phyloP scores from a whole-genome alignment of 2,113 vertebrate genomes.

The Marmota monax region DNA sequence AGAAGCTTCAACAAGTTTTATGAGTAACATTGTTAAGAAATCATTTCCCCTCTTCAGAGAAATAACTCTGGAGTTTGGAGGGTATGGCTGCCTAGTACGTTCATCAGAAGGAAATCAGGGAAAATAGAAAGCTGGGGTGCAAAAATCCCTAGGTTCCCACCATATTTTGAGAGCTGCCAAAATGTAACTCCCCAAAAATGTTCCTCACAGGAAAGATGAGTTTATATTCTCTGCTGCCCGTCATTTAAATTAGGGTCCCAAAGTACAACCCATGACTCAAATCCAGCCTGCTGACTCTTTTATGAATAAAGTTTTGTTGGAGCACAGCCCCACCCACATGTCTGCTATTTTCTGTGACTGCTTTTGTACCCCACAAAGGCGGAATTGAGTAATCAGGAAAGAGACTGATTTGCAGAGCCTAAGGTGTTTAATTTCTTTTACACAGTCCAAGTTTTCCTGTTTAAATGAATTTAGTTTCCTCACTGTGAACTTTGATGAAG shows the following conservation, averaged over 20 bases:
- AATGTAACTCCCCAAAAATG: neutral
- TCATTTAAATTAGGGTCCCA: neutral
- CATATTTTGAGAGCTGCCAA: neutral
- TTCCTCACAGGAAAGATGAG: neutral
- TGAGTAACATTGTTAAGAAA: neutral
- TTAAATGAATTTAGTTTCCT: conserved; percentile 23
- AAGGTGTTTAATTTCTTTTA: conserved; percentile 29
- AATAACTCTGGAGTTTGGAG: neutral
- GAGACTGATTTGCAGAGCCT: neutral
- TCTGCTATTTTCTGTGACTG: neutral
- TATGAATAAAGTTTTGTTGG: neutral
- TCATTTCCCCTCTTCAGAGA: neutral
- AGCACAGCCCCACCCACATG: neutral
- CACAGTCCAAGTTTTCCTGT: neutral
- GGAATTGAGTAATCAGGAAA: neutral
- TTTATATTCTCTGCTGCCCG: neutral
- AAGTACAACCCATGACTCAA: neutral
- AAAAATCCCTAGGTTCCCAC: neutral
- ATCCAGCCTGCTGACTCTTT: neutral
- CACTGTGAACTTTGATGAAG: neutral
- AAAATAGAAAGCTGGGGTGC: neutral
- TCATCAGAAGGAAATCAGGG: neutral
- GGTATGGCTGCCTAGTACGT: rapidly evolving
- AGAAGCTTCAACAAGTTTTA: neutral
- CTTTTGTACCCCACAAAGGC: neutral